Base-by-base conservation (phyloP, 1,140 invertebrate genomes). In the Drosophila dunni region DNA sequence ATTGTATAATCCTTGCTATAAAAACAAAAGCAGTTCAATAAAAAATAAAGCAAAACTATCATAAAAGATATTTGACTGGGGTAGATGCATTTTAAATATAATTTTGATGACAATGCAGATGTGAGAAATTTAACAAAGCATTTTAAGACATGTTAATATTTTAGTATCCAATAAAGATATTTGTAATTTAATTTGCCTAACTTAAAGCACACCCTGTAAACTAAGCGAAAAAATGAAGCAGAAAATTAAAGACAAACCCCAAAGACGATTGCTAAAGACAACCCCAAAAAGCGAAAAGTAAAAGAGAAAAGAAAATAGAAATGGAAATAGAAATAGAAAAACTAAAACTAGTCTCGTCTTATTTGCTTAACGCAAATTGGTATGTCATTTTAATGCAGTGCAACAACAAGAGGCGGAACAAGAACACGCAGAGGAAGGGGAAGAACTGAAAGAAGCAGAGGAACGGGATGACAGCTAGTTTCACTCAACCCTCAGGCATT, bases 301-400 rank as follows among this genome's bases (percentile, higher is more conserved):
- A 44, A 46, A 53, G 17, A 63, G 34, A 42, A 53, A 58, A 61
- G 36, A 53, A n/a, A 24, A 24, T 11, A n/a, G n/a, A n/a, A n/a
- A n/a, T n/a, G n/a, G n/a, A n/a, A n/a, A n/a, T n/a, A n/a, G 2
- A 29, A 56, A 34, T 17, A 29, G 3, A 20, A 40, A 48, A 44
- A 66, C 44, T 45, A 48, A 58, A 62, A 78, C 75, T 84, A 84
- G 84, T 80, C 84, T 80, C 74, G 68, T 84, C 78, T 84, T 88
- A 88, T 88, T 88, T 88, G 84, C 84, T 81, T 84, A 88, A 84
- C 84, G 84, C 74, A 88, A 88, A 88, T 88, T 88, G 84, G 84
- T 72, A 80, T 88, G 84, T 88, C 84, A 88, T 84, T 88, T 81
- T 89, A 88, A 88, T 88, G 81, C 84, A 82, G 57, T 81, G 70